These are phyloP conservation scores for Musca domestica DNA, from an alignment of 1,140 invertebrate genomes.

Conservation along the genomic window DNA sequence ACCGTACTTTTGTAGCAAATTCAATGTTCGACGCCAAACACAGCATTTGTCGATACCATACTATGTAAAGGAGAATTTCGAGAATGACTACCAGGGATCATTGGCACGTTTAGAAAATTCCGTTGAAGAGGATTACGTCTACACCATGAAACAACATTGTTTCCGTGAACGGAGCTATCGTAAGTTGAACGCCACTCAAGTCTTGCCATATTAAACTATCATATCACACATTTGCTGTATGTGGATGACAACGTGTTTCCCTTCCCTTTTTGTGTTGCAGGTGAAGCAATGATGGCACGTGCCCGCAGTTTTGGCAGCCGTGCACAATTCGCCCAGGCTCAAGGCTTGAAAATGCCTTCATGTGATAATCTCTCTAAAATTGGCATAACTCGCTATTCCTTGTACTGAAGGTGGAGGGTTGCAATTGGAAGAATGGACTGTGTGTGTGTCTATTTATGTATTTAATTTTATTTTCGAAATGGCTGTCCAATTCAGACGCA, in stretches of 20 bases:
- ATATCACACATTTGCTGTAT: neutral
- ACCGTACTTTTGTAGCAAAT: conserved; percentile 64
- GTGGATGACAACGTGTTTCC: neutral
- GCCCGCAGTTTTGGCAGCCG: conserved; percentile 31
- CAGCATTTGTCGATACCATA: conserved; percentile 78
- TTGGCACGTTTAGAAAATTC: conserved; percentile 81
- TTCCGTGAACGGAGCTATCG: conserved; percentile 84
- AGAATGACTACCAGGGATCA: conserved; percentile 79
- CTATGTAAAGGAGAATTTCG: conserved; percentile 92
- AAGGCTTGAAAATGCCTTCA: conserved; percentile 30
- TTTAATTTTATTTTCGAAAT: too few species aligned
- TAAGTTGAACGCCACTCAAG: conserved; percentile 56
- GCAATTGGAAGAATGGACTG: too few species aligned
- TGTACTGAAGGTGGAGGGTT: conserved; percentile 13
- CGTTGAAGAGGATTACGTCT: conserved; percentile 91
- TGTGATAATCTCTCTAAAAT: conserved; percentile 33
- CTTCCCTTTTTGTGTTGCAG: conserved; percentile 13
- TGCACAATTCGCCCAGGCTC: conserved; percentile 30
- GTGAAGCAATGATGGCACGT: conserved; percentile 33
- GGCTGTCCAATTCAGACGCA: too few species aligned
- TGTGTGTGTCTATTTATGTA: too few species aligned
- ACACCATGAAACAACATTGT: conserved; percentile 80
- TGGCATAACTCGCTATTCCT: conserved; percentile 27
- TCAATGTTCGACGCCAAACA: conserved; percentile 69
- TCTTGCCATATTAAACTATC: neutral